These are phyloP conservation scores for Catonia carolina DNA, from an alignment of 2,888 invertebrate genomes.

Conservation along the genomic window DNA sequence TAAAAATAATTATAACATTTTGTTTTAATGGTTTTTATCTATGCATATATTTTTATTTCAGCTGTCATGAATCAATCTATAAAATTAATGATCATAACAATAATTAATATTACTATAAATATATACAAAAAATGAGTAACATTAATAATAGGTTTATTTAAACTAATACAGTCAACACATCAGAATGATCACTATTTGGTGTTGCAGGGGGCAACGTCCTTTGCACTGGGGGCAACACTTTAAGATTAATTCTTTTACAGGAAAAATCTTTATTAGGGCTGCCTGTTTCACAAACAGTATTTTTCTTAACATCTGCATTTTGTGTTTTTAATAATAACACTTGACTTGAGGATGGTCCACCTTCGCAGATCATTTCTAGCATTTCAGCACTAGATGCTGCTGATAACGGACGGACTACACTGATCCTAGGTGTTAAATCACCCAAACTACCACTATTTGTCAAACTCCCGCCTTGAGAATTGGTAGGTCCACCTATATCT, in stretches of 20 bases:
- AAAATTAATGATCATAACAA: no score
- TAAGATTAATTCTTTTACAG: conserved; percentile 61
- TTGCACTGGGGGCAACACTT: conserved; percentile 31
- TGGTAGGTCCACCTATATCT: conserved; percentile 38
- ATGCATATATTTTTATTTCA: no score
- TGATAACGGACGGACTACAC: conserved; percentile 46
- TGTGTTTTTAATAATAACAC: conserved; percentile 75
- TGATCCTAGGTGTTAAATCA: conserved; percentile 38
- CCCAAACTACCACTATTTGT: conserved; percentile 27
- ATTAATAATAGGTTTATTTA: no score
- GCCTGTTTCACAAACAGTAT: conserved; percentile 63
- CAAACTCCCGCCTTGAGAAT: conserved; percentile 26
- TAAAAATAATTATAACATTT: no score
- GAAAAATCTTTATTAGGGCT: conserved; percentile 64
- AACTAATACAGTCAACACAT: conserved; percentile 32
- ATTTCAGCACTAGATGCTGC: conserved; percentile 51
- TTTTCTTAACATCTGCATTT: conserved; percentile 56
- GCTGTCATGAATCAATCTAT: no score
- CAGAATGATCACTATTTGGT: conserved; percentile 26
- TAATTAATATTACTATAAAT: no score
- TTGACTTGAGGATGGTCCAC: conserved; percentile 45
- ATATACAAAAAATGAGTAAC: no score
- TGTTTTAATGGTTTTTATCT: no score
- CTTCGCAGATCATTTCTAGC: conserved; percentile 55
- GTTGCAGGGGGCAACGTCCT: conserved; percentile 31